Base-by-base conservation (phyloP, 2,113 vertebrate genomes). In the Saimiri boliviensis region DNA sequence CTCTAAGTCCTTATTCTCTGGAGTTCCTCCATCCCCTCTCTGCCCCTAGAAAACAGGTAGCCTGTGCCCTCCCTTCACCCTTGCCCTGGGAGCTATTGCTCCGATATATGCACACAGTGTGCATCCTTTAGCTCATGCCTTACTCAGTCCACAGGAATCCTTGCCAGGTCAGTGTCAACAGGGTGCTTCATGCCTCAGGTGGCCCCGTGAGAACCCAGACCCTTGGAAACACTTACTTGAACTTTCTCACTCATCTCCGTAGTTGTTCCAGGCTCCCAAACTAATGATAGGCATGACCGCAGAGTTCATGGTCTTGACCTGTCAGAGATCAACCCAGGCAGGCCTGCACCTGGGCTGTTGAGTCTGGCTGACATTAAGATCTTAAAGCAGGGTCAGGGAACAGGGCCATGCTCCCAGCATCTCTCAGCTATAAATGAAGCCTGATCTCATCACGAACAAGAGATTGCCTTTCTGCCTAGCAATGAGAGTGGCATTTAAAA, bases 401-500 rank as follows among this genome's bases (percentile, higher is more conserved):
- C 14, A 54, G 83, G 13, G 20, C 6, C 54, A 8, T 1, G 19
- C 49, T 66, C 74, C n/a, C 58, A 52, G 76, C 52, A 0, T 45
- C 86, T 87, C 83, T 40, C 2, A 1, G 76, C 71, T 88, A 3
- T 96, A 95, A 95, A 90, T 32, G 90, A 77, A 97, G 30, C 81
- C 92, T 63, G 90, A 95, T 94, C 89, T 95, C 95, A 89, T 97
- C 96, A 95, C 1, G 5, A 85, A 88, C 20, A 52, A 91, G 90
- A 95, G 94, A 96, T 97, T 95, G 95, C 92, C 83, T 97, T 95
- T 96, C 96, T 97, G 95, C 95, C 98, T 96, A 80, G 96, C 95
- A 96, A 97, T 96, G 96, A 97, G 95, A 95, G 85, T 98, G 95
- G 96, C 98, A 98, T 98, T 98, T 98, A 98, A 97, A 98, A 98